A percentile compares a stretch with the other conserved stretches of the same genome.
phyloP scores from a whole-genome alignment of 30 jellyfish, hydroid and myxozoan genomes.

The Calvadosia cruxmelitensis region DNA sequence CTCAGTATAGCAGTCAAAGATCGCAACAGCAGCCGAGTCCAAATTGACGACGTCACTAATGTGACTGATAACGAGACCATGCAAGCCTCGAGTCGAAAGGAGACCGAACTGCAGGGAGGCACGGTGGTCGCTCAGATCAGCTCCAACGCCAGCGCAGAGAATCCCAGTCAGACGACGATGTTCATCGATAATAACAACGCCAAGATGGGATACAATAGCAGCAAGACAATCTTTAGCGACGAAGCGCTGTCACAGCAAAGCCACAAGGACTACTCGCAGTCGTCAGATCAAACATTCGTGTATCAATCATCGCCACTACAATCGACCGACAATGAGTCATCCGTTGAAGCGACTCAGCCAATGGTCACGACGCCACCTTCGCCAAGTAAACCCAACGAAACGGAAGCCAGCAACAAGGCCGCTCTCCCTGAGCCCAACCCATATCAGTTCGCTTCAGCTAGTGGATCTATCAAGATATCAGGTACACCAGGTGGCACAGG shows the following conservation, averaged over 20 bases:
- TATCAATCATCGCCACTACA: background rate
- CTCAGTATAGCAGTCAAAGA: conserved; percentile 37
- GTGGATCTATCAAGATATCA: conserved; percentile 53
- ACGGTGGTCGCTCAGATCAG: background rate
- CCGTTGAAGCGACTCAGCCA: background rate
- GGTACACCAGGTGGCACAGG: conserved; percentile 80
- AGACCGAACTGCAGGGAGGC: background rate
- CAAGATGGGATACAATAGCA: background rate
- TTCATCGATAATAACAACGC: background rate
- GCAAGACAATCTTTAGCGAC: background rate
- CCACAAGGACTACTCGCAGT: background rate
- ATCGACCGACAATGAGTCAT: background rate
- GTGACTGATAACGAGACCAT: conserved; percentile 31
- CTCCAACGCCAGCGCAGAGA: background rate
- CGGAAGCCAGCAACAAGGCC: conserved; percentile 52
- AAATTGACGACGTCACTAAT: conserved; percentile 25
- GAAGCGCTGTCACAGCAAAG: background rate
- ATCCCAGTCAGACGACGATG: background rate
- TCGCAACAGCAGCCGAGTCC: conserved; percentile 47
- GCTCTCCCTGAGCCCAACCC: conserved; percentile 84
- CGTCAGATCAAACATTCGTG: background rate
- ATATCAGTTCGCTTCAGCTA: conserved; percentile 55
- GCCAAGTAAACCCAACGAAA: conserved; percentile 36
- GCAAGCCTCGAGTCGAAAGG: background rate
- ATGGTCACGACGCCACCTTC: background rate